Evolutionary conservation across 2,888 invertebrate species (phyloP), one percentile per base, ranked within the genome.

Genomic region (Crepidodera aurea): DNA sequence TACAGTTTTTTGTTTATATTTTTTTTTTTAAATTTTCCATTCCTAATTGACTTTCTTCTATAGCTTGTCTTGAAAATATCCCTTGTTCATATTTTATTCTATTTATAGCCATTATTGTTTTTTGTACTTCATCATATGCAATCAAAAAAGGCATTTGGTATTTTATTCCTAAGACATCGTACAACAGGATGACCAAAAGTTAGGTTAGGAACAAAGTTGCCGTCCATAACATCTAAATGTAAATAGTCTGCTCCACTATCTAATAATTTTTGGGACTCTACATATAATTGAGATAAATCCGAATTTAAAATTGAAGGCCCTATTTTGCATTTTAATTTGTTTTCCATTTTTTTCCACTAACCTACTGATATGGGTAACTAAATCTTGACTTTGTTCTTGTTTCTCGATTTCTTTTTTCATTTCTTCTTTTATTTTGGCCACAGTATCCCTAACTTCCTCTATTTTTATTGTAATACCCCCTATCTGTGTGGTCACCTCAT

Each of bases 181-280:
- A 98, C 96, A 51, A 99, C 86, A 0, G 98, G 97, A 81, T 96
- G 98, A 0, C 97, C 98, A 80, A 98, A 93, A 4, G 96, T 93
- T 62, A 98, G 83, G 84, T 99, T 99, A 51, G 99, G 98, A 7
- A 99, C 99, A 82, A 99, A 99, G 79, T 96, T 92, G 0, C 98
- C 99, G 82, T 99, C 99, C 99, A 99, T 99, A 1, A 99, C 98
- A 83, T 99, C 99, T 72, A 99, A 85, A 83, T 99, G 99, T 58
- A 99, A 85, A 81, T 96, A 99, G 83, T 99, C 99, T 0, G 98
- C 98, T 51, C 99, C 99, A 83, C 90, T 90, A 75, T 93, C 90
- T 60, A 99, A 79, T 68, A 99, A 81, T 75, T 88, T 86, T 77
- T 93, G 90, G 66, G 96, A 97, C 86, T 98, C 98, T 67, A 86